A percentile compares a stretch with the other conserved stretches of the same genome.
Conservation (phyloP, 2,888 invertebrate genomes). For the Drosophila affinis region DNA sequence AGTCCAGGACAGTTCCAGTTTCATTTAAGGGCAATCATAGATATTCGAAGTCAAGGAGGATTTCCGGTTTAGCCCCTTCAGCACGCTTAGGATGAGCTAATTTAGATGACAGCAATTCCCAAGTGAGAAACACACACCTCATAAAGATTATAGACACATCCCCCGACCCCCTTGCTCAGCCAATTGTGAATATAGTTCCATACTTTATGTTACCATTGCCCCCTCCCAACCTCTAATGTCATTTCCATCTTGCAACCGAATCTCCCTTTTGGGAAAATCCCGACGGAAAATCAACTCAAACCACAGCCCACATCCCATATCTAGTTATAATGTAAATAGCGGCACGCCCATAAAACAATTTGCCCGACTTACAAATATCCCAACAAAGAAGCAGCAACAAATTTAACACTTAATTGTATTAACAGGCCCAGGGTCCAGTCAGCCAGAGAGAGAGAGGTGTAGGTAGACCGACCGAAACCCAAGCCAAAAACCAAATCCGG, state of each 20-base stretch:
- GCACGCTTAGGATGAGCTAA: not conserved
- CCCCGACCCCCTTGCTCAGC: no score
- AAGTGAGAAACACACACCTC: not conserved
- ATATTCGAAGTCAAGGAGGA: no score
- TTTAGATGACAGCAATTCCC: not conserved
- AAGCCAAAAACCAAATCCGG: slow-evolving; percentile 44
- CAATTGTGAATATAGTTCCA: not conserved
- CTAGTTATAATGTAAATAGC: slow-evolving; percentile 54
- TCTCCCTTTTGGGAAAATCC: slow-evolving; percentile 31
- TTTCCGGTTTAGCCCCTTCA: slow-evolving; percentile 10
- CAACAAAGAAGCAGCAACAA: slow-evolving; percentile 65
- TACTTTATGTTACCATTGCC: not conserved
- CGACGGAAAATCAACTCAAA: slow-evolving; percentile 19
- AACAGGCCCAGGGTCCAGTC: slow-evolving; percentile 50
- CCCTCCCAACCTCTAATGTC: slow-evolving; percentile 5
- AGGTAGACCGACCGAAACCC: slow-evolving; percentile 14
- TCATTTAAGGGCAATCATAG: no score
- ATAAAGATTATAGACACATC: not conserved
- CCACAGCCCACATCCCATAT: slow-evolving; percentile 23
- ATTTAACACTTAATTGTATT: slow-evolving; percentile 78
- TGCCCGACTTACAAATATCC: slow-evolving; percentile 53
- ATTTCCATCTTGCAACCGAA: slow-evolving; percentile 34
- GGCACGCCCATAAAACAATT: slow-evolving; percentile 72
- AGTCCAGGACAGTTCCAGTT: no score
- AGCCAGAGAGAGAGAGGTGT: not conserved